Conservation (phyloP, 2,113 vertebrate genomes). For the Orycteropus afer region DNA sequence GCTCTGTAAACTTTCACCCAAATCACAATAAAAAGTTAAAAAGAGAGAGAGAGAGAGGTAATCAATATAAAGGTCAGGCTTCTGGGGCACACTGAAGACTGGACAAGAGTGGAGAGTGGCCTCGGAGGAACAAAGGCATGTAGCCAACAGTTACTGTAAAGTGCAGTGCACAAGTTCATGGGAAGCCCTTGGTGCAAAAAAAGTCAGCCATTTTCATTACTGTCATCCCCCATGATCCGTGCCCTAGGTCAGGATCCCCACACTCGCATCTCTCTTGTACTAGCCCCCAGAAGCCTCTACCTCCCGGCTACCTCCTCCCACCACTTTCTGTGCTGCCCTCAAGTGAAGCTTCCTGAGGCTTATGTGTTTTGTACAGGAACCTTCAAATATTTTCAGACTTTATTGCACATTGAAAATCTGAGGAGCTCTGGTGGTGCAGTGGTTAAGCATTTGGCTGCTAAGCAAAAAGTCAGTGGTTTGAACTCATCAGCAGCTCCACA, state of each 20-base stretch:
- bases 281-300: neutral
- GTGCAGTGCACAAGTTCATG: neutral
- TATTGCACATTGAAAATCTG: too few species aligned
- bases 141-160: neutral
- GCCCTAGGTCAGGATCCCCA: neutral
- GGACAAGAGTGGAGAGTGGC: neutral
- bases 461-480: too few species aligned
- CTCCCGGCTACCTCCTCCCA: too few species aligned
- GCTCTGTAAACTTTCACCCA: too few species aligned
- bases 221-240: neutral
- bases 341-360: neutral
- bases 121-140: neutral
- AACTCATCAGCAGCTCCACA: too few species aligned
- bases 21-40: too few species aligned
- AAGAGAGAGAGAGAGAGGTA: neutral
- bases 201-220: neutral
- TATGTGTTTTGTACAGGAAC: too few species aligned
- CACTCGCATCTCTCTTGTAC: neutral
- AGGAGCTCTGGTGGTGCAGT: too few species aligned
- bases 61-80: neutral
- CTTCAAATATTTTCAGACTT: too few species aligned
- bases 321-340: neutral
- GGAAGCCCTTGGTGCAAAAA: neutral
- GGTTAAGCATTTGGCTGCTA: too few species aligned
- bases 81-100: neutral